phyloP scores from a whole-genome alignment of 2,888 invertebrate genomes.

The Dynastes hyllus region DNA sequence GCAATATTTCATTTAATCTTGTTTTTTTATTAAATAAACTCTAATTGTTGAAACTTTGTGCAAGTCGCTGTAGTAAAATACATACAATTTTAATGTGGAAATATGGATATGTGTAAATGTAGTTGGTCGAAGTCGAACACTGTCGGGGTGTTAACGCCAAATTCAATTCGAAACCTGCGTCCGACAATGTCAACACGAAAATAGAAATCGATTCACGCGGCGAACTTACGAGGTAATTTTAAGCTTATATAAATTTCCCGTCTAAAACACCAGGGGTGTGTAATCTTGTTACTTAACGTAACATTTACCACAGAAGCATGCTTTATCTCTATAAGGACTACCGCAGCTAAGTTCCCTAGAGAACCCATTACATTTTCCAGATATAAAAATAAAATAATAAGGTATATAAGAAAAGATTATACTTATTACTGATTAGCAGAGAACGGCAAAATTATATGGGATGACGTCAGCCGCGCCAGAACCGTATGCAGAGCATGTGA shows the following conservation, averaged over 20 bases:
- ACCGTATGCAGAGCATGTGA: too few relatives aligned
- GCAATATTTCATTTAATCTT: too few relatives aligned
- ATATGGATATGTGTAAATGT: too few relatives aligned
- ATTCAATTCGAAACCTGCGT: neutral
- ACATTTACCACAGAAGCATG: slow-evolving; percentile 1
- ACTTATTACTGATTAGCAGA: slow-evolving; percentile 5
- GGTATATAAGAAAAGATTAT: neutral
- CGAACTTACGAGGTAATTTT: slow-evolving; percentile 13
- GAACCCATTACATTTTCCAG: neutral
- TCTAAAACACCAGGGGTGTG: neutral
- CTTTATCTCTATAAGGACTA: slow-evolving; percentile 23
- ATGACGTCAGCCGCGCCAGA: too few relatives aligned
- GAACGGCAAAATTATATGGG: too few relatives aligned
- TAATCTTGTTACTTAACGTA: slow-evolving; percentile 2
- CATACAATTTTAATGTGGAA: too few relatives aligned
- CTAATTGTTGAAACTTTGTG: too few relatives aligned
- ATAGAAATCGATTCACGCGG: slow-evolving; percentile 4
- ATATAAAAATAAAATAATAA: neutral
- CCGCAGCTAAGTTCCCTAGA: neutral
- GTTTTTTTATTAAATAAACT: too few relatives aligned
- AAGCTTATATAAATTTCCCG: slow-evolving; percentile 4
- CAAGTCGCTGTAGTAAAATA: too few relatives aligned
- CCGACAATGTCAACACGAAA: neutral
- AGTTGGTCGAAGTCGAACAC: too few relatives aligned
- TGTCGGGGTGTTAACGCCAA: neutral